Conservation (phyloP, 1,140 invertebrate species). For the Drosophila pseudoananassae region DNA sequence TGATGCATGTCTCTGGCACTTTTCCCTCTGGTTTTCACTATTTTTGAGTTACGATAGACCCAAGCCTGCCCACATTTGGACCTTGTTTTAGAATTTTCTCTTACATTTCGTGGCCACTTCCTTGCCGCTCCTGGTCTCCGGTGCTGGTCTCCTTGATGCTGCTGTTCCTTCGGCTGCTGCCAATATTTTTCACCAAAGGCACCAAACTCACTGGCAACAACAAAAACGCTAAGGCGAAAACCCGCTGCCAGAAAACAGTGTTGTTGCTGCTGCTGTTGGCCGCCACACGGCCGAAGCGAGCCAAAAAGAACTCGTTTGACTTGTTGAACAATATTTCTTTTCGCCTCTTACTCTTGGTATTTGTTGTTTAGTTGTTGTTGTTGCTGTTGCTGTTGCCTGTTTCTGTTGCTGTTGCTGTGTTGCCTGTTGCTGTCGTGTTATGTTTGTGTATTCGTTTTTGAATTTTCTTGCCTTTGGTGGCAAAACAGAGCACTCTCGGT, state of each 20-base stretch:
- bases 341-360: conserved; percentile 47
- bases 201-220: conserved; percentile 45
- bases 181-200: conserved; percentile 81
- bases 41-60: no score
- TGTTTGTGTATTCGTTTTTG: conserved; percentile 47
- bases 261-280: conserved; percentile 47
- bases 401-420: conserved; percentile 33
- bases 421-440: conserved; percentile 59
- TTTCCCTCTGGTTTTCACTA: no score
- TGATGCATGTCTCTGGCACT: no score
- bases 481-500: conserved; percentile 8
- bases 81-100: conserved; percentile 39
- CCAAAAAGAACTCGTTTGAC: conserved; percentile 83
- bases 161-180: conserved; percentile 45
- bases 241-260: conserved; percentile 64
- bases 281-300: conserved; percentile 79
- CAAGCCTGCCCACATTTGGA: not conserved
- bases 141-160: no score
- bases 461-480: conserved; percentile 7
- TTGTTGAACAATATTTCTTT: conserved; percentile 83
- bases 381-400: conserved; percentile 46
- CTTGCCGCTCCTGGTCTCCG: conserved; percentile 6
- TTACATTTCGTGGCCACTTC: conserved; percentile 45
- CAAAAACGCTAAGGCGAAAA: conserved; percentile 56
- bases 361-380: conserved; percentile 26